Base-by-base conservation (phyloP, 2,113 vertebrate genomes). In the Oncorhynchus mykiss region DNA sequence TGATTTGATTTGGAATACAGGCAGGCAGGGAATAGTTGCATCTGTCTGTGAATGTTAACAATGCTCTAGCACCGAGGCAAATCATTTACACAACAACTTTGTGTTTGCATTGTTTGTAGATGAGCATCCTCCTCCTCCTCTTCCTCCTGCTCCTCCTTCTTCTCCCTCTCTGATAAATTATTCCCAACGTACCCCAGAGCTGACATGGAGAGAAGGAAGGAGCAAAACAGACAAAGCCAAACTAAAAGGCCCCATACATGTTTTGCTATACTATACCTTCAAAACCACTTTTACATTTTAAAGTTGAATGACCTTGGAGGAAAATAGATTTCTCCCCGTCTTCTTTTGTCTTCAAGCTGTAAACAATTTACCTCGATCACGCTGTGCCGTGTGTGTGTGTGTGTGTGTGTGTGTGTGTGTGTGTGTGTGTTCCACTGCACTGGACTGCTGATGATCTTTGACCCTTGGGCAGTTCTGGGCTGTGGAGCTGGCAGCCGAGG, bases 1-100 rank as follows among this genome's bases (percentile, higher is more conserved):
- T 34, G 34, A 34, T 34, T 34, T 34, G 34, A 34, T 34, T 34
- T 34, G 34, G 22, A n/a, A 59, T n/a, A 34, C 1, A 18, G 65
- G 22, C 18, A 29, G 9, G 73, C 9, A 39, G 25, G 51, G 66
- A 25, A 64, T 51, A 67, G 45, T 48, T 13, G n/a, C 45, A 66
- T 13, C 48, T 14, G 60, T 29, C n/a, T 48, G 9, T 9, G 39
- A 45, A 45, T 67, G 25, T 51, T 74, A 54, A 67, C 18, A 51
- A 29, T 54, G 8, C 16, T n/a, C 14, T 24, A 45, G 39, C 39
- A 45, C 39, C 0, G n/a, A 18, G 16, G 39, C 29, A 4, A 74
- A 74, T 74, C 12, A 67, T 74, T 67, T n/a, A 67, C 57, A n/a
- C 29, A 29, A 68, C 25, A 27, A 62, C 45, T 27, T 20, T 48